A percentile compares a stretch with the other conserved stretches of the same genome.
Evolutionary conservation across 2,797 vertebrate genomes (phyloP).

Genomic region (Acanthurus tractus): DNA sequence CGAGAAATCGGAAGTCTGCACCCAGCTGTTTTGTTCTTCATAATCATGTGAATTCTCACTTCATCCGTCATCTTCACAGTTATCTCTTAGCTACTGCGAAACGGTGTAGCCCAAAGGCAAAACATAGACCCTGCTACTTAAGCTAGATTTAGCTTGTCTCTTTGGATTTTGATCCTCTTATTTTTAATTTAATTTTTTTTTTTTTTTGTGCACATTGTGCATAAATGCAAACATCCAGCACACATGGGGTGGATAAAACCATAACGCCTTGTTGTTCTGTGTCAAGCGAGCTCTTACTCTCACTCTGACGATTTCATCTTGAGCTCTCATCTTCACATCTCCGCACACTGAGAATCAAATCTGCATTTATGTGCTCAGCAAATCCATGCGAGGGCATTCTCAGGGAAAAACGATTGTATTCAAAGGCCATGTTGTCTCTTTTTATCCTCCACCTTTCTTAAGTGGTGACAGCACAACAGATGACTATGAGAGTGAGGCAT

Average conservation of each 20-base stretch:
- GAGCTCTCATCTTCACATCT: neutral
- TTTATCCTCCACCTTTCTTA: conserved; percentile 24
- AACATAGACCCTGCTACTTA: conserved; percentile 13
- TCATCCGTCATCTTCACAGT: conserved; percentile 36
- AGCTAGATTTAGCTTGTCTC: conserved; percentile 16
- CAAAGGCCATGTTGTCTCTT: conserved; percentile 9
- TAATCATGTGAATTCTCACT: conserved; percentile 25
- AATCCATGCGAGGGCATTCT: conserved; percentile 7
- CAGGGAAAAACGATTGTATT: conserved; percentile 2
- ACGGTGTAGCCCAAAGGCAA: conserved; percentile 16
- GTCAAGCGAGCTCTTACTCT: neutral
- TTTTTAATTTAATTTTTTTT: neutral
- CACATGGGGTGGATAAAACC: neutral
- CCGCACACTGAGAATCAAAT: conserved; percentile 9
- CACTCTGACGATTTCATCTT: conserved; percentile 5
- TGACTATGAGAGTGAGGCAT: conserved; percentile 27
- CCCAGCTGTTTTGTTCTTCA: conserved; percentile 47
- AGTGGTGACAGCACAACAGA: conserved; percentile 26
- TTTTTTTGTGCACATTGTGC: neutral
- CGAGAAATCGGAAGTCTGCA: conserved; percentile 29
- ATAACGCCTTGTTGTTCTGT: neutral
- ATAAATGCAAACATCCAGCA: conserved; percentile 5
- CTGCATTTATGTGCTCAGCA: conserved; percentile 15
- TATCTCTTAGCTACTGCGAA: conserved; percentile 15
- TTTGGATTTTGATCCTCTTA: conserved; percentile 15